phyloP scores from a whole-genome alignment of 1,140 invertebrate species.

The Drosophila ambigua region DNA sequence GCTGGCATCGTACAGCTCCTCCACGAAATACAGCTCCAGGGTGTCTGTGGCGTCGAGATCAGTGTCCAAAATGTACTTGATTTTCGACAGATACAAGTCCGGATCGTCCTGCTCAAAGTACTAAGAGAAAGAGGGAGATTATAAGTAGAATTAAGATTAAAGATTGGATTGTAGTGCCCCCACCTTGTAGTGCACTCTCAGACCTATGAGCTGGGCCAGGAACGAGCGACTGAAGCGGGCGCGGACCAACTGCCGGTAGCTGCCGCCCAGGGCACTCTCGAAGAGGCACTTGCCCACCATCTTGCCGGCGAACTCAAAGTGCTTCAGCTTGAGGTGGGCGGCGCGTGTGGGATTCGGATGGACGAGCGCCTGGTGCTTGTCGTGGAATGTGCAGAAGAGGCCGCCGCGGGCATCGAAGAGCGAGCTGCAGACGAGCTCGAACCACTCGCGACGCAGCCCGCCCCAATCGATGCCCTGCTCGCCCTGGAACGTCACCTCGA shows the following conservation, averaged over 20 bases:
- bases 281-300: conserved; percentile 92
- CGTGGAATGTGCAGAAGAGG: conserved; percentile 93
- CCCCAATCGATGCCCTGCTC: conserved; percentile 98
- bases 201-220: conserved; percentile 96
- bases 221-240: conserved; percentile 96
- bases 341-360: conserved; percentile 93
- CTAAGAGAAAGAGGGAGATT: conserved; percentile 58
- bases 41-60: conserved; percentile 90
- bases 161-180: conserved; percentile 77
- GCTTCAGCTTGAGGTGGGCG: conserved; percentile 91
- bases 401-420: conserved; percentile 93
- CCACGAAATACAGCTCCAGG: conserved; percentile 94
- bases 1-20: conserved; percentile 92
- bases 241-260: conserved; percentile 94
- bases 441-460: conserved; percentile 96
- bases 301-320: conserved; percentile 97
- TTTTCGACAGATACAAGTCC: conserved; percentile 95
- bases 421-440: conserved; percentile 93
- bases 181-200: conserved; percentile 93
- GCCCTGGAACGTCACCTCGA: conserved; percentile 95
- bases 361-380: conserved; percentile 93
- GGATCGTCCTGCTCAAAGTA: conserved; percentile 98
- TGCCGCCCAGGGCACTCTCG: conserved; percentile 94
- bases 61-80: conserved; percentile 96
- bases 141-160: neutral